These are phyloP conservation scores for Ashinkailepas kermadecensis DNA, from an alignment of 2,888 invertebrate genomes.

Conservation along the genomic window DNA sequence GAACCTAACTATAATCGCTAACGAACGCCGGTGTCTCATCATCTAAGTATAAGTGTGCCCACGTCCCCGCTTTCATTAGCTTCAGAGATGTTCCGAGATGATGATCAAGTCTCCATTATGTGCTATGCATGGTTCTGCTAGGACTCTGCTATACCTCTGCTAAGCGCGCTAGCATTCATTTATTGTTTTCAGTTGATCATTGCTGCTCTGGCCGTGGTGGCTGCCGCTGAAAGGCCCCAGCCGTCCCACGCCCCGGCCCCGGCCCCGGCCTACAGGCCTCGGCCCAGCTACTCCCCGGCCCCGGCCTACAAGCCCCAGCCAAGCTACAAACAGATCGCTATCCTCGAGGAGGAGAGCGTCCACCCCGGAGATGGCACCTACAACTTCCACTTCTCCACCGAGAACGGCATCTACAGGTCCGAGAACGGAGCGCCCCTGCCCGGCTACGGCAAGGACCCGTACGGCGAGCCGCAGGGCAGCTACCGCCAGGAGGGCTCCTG, in stretches of 20 bases:
- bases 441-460: not conserved
- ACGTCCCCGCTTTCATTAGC: too few relatives aligned
- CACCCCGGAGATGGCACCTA: not conserved
- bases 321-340: not conserved
- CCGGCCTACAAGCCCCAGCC: not conserved
- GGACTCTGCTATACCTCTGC: too few relatives aligned
- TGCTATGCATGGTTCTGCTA: too few relatives aligned
- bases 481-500: slow-evolving; percentile 1
- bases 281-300: not conserved
- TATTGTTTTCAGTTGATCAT: not conserved
- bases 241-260: not conserved
- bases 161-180: too few relatives aligned
- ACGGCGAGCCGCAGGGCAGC: not conserved
- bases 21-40: too few relatives aligned
- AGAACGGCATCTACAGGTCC: not conserved
- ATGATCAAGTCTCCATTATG: too few relatives aligned
- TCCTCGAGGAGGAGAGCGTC: not conserved
- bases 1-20: too few relatives aligned
- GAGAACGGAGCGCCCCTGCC: not conserved
- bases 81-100: too few relatives aligned
- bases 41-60: too few relatives aligned
- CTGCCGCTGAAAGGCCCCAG: not conserved
- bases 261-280: too few relatives aligned
- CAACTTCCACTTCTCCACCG: not conserved
- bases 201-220: not conserved